Conservation (phyloP, 2,797 vertebrate genomes). For the Alauda arvensis region DNA sequence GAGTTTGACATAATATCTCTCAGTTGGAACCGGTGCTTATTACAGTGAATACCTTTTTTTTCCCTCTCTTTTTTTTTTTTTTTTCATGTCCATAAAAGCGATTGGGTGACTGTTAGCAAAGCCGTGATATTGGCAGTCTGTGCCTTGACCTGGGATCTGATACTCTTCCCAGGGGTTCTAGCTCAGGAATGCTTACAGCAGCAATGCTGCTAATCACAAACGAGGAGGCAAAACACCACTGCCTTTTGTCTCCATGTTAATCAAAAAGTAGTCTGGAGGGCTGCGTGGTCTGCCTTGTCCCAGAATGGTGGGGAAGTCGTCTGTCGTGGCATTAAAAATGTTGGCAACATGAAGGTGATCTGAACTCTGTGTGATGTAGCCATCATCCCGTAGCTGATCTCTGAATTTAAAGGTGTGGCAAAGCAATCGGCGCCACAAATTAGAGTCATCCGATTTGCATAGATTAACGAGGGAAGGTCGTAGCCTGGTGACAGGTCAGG, state of each 20-base stretch:
- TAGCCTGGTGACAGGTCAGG: slow-evolving; percentile 72
- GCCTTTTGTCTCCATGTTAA: slow-evolving; percentile 74
- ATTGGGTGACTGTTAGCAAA: slow-evolving; percentile 74
- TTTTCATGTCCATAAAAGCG: slow-evolving; percentile 62
- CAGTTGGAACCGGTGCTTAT: slow-evolving; percentile 64
- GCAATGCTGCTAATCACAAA: slow-evolving; percentile 73
- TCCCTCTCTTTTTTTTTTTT: not conserved
- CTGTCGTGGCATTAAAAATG: slow-evolving; percentile 62
- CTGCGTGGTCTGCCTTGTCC: slow-evolving; percentile 54
- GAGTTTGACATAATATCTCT: slow-evolving; percentile 69
- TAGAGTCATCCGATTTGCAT: slow-evolving; percentile 77
- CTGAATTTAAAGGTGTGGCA: slow-evolving; percentile 75
- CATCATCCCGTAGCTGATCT: slow-evolving; percentile 54
- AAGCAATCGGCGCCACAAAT: slow-evolving; percentile 68
- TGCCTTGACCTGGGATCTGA: slow-evolving; percentile 70
- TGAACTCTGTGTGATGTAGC: slow-evolving; percentile 68
- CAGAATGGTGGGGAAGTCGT: slow-evolving; percentile 62
- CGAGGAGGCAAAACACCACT: slow-evolving; percentile 64
- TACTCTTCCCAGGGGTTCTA: slow-evolving; percentile 58
- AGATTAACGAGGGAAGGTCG: slow-evolving; percentile 74
- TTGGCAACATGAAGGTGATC: slow-evolving; percentile 59
- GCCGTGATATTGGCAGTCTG: slow-evolving; percentile 63
- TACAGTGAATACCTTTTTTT: slow-evolving; percentile 55
- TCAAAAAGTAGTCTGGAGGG: slow-evolving; percentile 72
- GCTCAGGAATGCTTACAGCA: slow-evolving; percentile 69